Evolutionary conservation across 1,140 invertebrate genomes (phyloP).

Genomic region (Anagrus nilaparvatae): DNA sequence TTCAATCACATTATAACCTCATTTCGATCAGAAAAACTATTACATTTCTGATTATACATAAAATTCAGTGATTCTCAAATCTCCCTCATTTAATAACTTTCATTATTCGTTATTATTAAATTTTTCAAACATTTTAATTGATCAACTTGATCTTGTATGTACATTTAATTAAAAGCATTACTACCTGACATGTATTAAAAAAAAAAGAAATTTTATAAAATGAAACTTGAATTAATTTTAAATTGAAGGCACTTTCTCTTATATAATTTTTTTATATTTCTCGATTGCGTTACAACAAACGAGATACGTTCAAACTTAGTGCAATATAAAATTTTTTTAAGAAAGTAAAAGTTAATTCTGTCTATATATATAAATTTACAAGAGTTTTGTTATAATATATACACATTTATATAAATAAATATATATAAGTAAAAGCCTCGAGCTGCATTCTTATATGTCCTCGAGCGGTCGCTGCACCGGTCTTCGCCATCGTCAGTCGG

Average conservation of each 20-base stretch:
- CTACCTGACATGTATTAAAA: too few relatives aligned
- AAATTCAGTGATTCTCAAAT: slow-evolving; percentile 39
- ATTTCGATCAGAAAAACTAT: slow-evolving; percentile 46
- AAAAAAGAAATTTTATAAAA: too few relatives aligned
- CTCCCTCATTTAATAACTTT: too few relatives aligned
- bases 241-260: too few relatives aligned
- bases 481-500: slow-evolving; percentile 27
- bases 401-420: too few relatives aligned
- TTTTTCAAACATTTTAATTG: too few relatives aligned
- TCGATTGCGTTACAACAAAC: slow-evolving; percentile 17
- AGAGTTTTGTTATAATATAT: too few relatives aligned
- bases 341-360: slow-evolving; percentile 25
- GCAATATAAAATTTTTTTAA: slow-evolving; percentile 16
- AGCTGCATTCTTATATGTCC: slow-evolving; percentile 31
- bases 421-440: not conserved
- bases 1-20: slow-evolving; percentile 45
- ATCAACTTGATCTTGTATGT: too few relatives aligned
- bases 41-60: slow-evolving; percentile 39
- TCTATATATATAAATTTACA: slow-evolving; percentile 2
- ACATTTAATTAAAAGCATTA: too few relatives aligned
- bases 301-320: slow-evolving; percentile 20
- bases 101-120: too few relatives aligned
- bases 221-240: too few relatives aligned
- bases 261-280: slow-evolving; percentile 14
- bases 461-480: slow-evolving; percentile 40